These are phyloP conservation scores for Odontamblyopus rebecca DNA, from an alignment of 2,797 vertebrate genomes.

Conservation along the genomic window DNA sequence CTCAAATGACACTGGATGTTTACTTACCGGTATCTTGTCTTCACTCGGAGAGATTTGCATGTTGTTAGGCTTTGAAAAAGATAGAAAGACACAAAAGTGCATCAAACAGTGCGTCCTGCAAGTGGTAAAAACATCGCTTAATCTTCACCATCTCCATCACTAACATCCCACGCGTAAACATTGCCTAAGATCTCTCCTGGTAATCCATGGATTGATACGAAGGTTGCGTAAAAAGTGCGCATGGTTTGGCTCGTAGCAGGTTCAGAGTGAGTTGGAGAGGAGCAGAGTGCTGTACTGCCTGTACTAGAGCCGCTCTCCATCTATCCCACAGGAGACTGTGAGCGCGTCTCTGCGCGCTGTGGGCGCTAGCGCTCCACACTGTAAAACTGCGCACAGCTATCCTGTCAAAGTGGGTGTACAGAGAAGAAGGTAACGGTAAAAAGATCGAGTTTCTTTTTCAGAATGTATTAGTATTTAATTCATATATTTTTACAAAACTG, in stretches of 20 bases:
- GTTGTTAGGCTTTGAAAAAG: conserved; percentile 62
- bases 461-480: no score
- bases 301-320: conserved; percentile 45
- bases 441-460: no score
- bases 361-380: conserved; percentile 49
- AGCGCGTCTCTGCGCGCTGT: conserved; percentile 56
- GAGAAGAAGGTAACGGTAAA: no score
- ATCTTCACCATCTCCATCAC: conserved; percentile 13
- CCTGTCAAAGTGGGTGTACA: neutral
- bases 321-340: conserved; percentile 53
- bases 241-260: conserved; percentile 8
- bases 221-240: conserved; percentile 15
- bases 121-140: conserved; percentile 18
- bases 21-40: conserved; percentile 73
- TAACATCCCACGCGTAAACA: conserved; percentile 8
- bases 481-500: neutral
- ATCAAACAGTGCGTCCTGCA: conserved; percentile 52
- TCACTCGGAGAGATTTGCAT: conserved; percentile 64
- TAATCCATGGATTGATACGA: conserved; percentile 26
- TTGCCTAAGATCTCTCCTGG: conserved; percentile 23
- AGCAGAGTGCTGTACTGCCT: conserved; percentile 10
- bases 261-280: conserved; percentile 19
- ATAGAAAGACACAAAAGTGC: conserved; percentile 30
- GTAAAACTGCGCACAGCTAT: conserved; percentile 36
- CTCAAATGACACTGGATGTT: neutral